These are phyloP conservation scores for Maccullochella peelii DNA, from an alignment of 2,113 vertebrate genomes.

Conservation along the genomic window DNA sequence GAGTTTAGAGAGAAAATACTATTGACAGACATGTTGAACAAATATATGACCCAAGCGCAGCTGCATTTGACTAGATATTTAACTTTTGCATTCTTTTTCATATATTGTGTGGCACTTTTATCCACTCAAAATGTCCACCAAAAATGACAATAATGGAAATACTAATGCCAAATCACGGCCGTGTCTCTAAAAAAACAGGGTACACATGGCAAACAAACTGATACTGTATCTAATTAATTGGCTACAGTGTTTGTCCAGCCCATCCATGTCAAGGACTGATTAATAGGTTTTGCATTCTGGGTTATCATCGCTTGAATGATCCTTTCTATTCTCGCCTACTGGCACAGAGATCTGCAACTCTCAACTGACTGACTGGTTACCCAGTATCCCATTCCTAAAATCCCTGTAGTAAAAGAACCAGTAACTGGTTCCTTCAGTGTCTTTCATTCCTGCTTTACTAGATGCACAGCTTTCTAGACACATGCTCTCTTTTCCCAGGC, in stretches of 20 bases:
- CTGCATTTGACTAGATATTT: not conserved
- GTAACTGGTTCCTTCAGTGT: not conserved
- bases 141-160: not conserved
- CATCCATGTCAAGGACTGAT: conserved; percentile 10
- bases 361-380: not conserved
- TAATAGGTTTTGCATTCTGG: conserved; percentile 11
- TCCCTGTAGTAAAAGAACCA: not conserved
- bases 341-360: conserved; percentile 2
- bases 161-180: not conserved
- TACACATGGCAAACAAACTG: not conserved
- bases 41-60: not conserved
- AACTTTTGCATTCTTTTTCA: too few relatives aligned
- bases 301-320: not conserved
- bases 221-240: not conserved
- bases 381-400: not conserved
- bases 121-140: not conserved
- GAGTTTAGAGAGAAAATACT: not conserved
- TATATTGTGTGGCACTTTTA: not conserved
- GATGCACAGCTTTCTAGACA: not conserved
- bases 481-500: not conserved
- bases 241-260: not conserved
- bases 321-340: not conserved
- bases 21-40: not conserved
- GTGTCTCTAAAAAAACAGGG: not conserved
- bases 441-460: not conserved